Percentiles rank a stretch among this genome's conserved stretches.
Conservation (phyloP, 2,113 vertebrate genomes). For the Thinocorus orbignyianus region DNA sequence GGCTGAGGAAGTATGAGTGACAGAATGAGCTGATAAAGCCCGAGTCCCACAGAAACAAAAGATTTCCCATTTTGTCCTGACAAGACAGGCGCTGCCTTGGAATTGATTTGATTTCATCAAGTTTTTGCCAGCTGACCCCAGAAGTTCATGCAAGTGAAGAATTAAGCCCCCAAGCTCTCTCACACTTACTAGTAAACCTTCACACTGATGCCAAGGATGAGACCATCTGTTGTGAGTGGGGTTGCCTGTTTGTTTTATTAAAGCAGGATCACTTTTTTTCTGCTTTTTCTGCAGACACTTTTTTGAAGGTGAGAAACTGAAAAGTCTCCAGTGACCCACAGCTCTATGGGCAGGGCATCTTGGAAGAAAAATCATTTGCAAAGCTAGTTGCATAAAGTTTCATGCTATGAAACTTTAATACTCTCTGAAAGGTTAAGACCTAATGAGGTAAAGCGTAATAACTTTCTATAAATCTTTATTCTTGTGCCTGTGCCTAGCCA, state of each 20-base stretch:
- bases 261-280: neutral
- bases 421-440: neutral
- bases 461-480: neutral
- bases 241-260: neutral
- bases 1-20: constrained; percentile 65
- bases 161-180: neutral
- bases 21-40: constrained; percentile 75
- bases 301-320: neutral
- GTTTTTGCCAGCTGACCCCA: constrained; percentile 67
- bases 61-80: constrained; percentile 50
- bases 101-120: constrained; percentile 70
- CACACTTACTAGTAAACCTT: neutral
- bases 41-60: constrained; percentile 65
- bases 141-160: constrained; percentile 39
- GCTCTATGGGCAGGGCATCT: neutral
- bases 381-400: neutral
- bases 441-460: constrained; percentile 8
- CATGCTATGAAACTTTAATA: neutral
- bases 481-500: neutral
- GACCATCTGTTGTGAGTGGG: neutral
- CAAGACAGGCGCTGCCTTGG: constrained; percentile 43
- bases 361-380: constrained; percentile 1
- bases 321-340: neutral
- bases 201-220: neutral
- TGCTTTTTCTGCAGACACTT: neutral